These are phyloP conservation scores for Periophthalmodon schlosseri DNA, from an alignment of 2,113 vertebrate genomes.

Conservation along the genomic window DNA sequence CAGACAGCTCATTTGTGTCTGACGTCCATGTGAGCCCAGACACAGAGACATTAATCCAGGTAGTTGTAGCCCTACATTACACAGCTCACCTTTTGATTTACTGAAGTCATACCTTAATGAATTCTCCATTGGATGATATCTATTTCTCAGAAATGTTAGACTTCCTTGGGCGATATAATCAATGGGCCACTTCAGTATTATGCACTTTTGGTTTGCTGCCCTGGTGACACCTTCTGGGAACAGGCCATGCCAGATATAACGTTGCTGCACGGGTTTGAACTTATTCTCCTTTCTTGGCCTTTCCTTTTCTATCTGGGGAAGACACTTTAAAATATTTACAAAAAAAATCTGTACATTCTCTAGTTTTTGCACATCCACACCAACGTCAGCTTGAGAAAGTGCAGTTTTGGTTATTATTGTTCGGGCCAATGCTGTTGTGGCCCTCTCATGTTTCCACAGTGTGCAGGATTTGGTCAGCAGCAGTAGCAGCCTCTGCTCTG, in stretches of 20 bases:
- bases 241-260: not conserved
- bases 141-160: not conserved
- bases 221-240: not conserved
- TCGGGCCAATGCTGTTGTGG: not conserved
- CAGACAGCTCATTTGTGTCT: conserved; percentile 63
- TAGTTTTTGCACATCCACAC: not conserved
- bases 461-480: conserved; percentile 59
- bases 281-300: not conserved
- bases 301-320: not conserved
- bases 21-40: conserved; percentile 54
- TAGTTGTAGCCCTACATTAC: conserved; percentile 29
- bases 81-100: conserved; percentile 17
- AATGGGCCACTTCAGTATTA: not conserved
- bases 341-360: not conserved
- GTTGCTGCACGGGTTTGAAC: not conserved
- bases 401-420: conserved; percentile 9
- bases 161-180: not conserved
- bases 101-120: not conserved
- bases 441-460: conserved; percentile 37
- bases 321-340: not conserved
- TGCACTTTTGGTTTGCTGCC: not conserved
- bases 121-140: not conserved
- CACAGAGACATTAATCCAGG: conserved; percentile 53
- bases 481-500: conserved; percentile 62
- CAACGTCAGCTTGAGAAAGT: not conserved